Conservation (phyloP, 2,797 vertebrate genomes). For the Bradypodion ventrale region DNA sequence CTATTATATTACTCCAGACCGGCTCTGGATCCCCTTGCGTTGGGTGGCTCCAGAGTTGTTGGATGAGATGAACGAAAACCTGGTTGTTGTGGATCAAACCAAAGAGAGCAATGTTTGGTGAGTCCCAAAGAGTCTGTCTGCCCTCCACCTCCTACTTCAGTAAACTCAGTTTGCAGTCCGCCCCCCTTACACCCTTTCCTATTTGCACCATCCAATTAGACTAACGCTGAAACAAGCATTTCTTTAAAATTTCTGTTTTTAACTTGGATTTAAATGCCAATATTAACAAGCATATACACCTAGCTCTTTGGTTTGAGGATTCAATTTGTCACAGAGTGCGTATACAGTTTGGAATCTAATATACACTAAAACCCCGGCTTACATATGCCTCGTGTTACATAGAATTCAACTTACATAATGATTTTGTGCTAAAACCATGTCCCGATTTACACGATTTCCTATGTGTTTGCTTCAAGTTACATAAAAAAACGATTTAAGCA, state of each 20-base stretch:
- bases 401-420: too few relatives aligned
- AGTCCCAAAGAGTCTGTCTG: conserved; percentile 23
- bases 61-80: conserved; percentile 86
- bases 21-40: conserved; percentile 91
- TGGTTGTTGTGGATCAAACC: conserved; percentile 91
- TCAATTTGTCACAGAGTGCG: not conserved
- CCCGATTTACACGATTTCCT: too few relatives aligned
- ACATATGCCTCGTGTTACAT: too few relatives aligned
- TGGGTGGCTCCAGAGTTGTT: conserved; percentile 93
- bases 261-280: not conserved
- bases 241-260: not conserved
- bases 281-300: not conserved
- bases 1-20: conserved; percentile 91
- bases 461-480: too few relatives aligned
- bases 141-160: not conserved
- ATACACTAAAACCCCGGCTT: too few relatives aligned
- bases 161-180: not conserved
- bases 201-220: not conserved
- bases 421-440: too few relatives aligned
- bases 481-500: too few relatives aligned
- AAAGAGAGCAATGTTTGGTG: conserved; percentile 94
- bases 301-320: not conserved
- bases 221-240: not conserved
- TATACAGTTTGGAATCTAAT: not conserved
- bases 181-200: too few relatives aligned